Percentiles rank a stretch among this genome's conserved stretches.
phyloP scores from a whole-genome alignment of 2,113 vertebrate genomes.

The Pluvianellus socialis region DNA sequence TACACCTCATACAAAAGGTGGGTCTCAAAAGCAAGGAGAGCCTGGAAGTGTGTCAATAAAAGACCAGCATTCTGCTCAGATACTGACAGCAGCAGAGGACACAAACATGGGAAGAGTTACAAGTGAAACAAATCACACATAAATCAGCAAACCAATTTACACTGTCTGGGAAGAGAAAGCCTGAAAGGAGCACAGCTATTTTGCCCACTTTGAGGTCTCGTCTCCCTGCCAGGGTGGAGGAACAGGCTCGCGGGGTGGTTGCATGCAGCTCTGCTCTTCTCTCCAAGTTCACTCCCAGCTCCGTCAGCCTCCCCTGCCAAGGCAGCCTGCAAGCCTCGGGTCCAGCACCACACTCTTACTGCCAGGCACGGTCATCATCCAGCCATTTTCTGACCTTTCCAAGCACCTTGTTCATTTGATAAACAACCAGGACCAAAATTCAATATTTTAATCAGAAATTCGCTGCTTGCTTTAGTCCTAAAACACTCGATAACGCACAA shows the following conservation, averaged over 20 bases:
- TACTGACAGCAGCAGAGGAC: background rate
- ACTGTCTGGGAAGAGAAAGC: background rate
- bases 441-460: background rate
- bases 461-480: background rate
- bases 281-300: background rate
- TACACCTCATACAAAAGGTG: background rate
- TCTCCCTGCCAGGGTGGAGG: background rate
- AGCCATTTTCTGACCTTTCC: background rate
- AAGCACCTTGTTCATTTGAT: background rate
- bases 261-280: background rate
- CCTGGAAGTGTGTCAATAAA: rapidly evolving
- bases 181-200: rapidly evolving
- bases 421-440: background rate
- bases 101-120: rapidly evolving
- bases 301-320: background rate
- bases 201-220: background rate
- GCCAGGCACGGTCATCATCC: background rate
- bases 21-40: background rate
- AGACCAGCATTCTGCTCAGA: background rate
- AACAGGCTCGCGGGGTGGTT: rapidly evolving
- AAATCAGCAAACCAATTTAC: background rate
- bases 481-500: rapidly evolving
- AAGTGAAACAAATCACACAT: rapidly evolving
- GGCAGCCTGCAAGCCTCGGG: background rate
- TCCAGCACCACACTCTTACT: rapidly evolving